Evolutionary conservation across 2,888 invertebrate genomes (phyloP).

Genomic region (Lydus trimaculatus): DNA sequence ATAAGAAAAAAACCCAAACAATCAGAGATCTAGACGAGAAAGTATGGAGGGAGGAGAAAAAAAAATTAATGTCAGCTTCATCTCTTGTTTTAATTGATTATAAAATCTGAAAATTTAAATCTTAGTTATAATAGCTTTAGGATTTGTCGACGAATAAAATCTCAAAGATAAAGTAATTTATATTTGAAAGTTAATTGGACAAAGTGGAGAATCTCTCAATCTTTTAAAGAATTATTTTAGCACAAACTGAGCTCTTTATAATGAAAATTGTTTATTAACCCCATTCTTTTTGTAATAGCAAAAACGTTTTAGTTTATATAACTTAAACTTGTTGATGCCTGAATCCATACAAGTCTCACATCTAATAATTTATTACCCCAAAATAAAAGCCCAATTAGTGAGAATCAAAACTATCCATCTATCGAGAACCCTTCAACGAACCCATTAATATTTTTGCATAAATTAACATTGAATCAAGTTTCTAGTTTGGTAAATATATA

Average conservation of each 20-base stretch:
- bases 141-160: slow-evolving; percentile 1
- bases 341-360: background rate
- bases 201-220: slow-evolving; percentile 1
- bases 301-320: too few relatives aligned
- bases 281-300: background rate
- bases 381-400: background rate
- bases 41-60: background rate
- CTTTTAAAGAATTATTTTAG: background rate
- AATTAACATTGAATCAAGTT: background rate
- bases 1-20: background rate
- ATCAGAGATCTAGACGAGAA: background rate
- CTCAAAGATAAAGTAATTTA: slow-evolving; percentile 5
- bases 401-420: background rate
- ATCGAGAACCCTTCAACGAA: background rate
- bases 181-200: slow-evolving; percentile 6
- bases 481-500: background rate
- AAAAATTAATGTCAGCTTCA: background rate
- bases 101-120: slow-evolving; percentile 6
- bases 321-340: background rate
- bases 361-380: background rate
- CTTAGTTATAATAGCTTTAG: background rate
- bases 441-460: background rate
- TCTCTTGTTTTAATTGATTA: slow-evolving; percentile 5
- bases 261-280: background rate
- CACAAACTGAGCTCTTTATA: background rate